phyloP scores from a whole-genome alignment of 2,113 vertebrate genomes.

The Tetrao urogallus region DNA sequence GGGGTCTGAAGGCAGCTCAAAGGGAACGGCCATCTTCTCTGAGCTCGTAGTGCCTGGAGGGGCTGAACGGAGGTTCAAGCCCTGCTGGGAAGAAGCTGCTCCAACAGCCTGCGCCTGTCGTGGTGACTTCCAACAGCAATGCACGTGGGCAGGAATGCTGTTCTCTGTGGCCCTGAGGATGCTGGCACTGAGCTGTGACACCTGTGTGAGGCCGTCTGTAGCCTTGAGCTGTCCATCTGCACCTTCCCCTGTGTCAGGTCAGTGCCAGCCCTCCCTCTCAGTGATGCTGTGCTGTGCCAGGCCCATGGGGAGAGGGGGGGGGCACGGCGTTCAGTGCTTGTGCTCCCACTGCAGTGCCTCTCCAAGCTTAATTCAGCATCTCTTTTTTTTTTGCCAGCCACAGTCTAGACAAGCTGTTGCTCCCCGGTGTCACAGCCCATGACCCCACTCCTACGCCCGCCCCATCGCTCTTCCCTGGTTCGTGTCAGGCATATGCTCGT shows the following conservation, averaged over 20 bases:
- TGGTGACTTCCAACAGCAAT: neutral
- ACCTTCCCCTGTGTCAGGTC: neutral
- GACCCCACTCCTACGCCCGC: slow-evolving; percentile 37
- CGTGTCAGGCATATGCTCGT: slow-evolving; percentile 37
- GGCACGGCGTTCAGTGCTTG: neutral
- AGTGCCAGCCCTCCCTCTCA: neutral
- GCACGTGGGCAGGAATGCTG: neutral
- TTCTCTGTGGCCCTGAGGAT: neutral
- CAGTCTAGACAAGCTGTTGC: slow-evolving; percentile 58
- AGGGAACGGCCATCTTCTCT: neutral
- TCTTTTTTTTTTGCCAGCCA: slow-evolving; percentile 34
- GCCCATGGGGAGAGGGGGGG: neutral
- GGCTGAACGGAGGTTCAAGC: neutral
- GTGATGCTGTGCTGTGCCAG: neutral
- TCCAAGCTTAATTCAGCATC: neutral
- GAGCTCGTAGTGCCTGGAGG: slow-evolving; percentile 12
- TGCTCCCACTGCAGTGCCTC: neutral
- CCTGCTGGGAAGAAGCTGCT: slow-evolving; percentile 68
- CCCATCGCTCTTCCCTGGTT: slow-evolving; percentile 11
- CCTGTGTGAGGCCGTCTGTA: neutral
- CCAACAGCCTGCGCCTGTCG: slow-evolving; percentile 59
- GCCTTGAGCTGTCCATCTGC: slow-evolving; percentile 47
- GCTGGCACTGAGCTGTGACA: neutral
- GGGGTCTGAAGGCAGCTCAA: neutral
- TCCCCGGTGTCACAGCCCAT: neutral